Evolutionary conservation across 2,797 vertebrate species (phyloP).

Genomic region (Periophthalmus magnuspinnatus): DNA sequence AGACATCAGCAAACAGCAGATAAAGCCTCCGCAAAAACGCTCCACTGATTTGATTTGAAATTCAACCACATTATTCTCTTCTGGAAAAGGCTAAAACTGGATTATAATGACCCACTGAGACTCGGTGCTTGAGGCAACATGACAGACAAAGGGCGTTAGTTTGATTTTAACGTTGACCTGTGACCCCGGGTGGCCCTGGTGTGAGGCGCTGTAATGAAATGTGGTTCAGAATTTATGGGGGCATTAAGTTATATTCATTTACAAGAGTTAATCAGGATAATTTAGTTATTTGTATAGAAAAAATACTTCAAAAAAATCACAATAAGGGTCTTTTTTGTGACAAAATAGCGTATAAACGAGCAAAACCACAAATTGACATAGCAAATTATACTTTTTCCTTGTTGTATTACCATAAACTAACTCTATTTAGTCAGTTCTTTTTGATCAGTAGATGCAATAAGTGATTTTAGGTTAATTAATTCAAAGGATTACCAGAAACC

Average conservation of each 20-base stretch:
- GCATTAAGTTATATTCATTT: background rate
- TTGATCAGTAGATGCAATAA: no score
- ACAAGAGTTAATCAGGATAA: background rate
- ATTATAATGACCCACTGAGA: background rate
- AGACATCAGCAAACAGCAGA: slow-evolving; percentile 6
- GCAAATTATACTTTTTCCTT: no score
- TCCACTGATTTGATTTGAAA: slow-evolving; percentile 9
- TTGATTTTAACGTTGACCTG: background rate
- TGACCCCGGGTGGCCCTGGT: background rate
- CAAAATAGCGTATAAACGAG: background rate
- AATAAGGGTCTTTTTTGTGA: background rate
- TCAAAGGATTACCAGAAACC: background rate
- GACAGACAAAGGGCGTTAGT: background rate
- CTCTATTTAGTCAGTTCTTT: no score
- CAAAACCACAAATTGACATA: background rate
- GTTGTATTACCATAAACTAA: no score
- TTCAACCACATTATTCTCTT: slow-evolving; percentile 7
- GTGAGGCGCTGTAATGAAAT: background rate
- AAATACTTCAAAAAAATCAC: background rate
- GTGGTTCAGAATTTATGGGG: background rate
- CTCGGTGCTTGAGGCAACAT: background rate
- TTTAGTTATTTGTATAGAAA: background rate
- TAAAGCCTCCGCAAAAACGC: slow-evolving; percentile 15
- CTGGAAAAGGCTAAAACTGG: slow-evolving; percentile 1
- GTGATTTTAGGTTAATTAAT: background rate